These are phyloP conservation scores for Barnardius zonarius DNA, from an alignment of 2,113 vertebrate species.

Conservation along the genomic window DNA sequence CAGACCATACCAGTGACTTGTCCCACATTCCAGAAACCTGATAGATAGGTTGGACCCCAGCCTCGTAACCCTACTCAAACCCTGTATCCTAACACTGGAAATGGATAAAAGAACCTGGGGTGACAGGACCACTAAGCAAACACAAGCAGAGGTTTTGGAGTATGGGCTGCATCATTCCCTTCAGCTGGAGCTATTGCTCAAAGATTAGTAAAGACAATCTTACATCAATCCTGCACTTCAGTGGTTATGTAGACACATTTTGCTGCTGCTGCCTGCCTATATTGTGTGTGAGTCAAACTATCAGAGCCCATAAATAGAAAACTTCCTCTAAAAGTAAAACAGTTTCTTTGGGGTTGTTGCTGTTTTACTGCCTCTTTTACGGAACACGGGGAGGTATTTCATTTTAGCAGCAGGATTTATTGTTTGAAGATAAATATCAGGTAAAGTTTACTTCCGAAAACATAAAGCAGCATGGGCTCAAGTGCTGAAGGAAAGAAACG, in stretches of 20 bases:
- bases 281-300: not conserved
- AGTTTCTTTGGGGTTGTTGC: not conserved
- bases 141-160: not conserved
- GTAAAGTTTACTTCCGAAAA: constrained; percentile 29
- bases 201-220: not conserved
- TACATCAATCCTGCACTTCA: not conserved
- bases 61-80: not conserved
- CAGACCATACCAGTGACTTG: not conserved
- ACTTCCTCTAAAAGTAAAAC: not conserved
- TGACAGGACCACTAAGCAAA: not conserved
- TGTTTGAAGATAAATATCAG: constrained; percentile 8
- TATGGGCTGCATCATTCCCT: not conserved
- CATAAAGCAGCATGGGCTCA: not conserved
- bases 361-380: not conserved
- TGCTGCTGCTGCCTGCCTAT: not conserved
- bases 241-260: not conserved
- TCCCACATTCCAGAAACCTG: accelerated
- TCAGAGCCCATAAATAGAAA: constrained; percentile 15
- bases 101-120: not conserved
- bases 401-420: constrained; percentile 31
- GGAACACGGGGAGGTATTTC: not conserved
- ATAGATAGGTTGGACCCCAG: not conserved
- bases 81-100: not conserved
- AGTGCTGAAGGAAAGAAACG: not conserved
- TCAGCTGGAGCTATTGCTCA: not conserved